A percentile compares a stretch with the other conserved stretches of the same genome.
Conservation (phyloP, 2,797 vertebrate species). For the Gallinago nigripennis region DNA sequence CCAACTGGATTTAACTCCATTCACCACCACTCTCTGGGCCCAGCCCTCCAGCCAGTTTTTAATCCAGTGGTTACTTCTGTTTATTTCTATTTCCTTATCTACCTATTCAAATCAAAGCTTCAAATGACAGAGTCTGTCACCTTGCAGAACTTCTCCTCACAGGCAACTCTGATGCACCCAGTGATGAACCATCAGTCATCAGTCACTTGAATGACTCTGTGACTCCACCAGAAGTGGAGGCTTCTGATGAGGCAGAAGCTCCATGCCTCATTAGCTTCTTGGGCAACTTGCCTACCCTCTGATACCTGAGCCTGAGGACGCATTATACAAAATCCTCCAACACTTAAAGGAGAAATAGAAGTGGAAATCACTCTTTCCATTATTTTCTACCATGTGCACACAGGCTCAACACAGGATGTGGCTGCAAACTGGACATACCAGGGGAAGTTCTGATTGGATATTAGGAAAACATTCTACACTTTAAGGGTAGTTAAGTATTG, state of each 20-base stretch:
- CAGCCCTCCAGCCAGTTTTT: no score
- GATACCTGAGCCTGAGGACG: not conserved
- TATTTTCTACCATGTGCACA: not conserved
- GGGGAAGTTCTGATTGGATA: no score
- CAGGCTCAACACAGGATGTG: not conserved
- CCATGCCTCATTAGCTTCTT: not conserved
- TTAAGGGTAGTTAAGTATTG: no score
- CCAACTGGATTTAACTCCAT: no score
- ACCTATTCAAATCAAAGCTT: not conserved
- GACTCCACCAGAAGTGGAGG: not conserved
- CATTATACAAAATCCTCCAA: not conserved
- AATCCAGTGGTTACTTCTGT: not conserved
- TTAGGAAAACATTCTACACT: no score
- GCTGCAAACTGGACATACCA: not conserved
- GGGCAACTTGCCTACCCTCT: not conserved
- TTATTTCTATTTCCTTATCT: not conserved
- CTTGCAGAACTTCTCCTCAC: not conserved
- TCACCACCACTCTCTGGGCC: no score
- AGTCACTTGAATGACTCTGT: not conserved
- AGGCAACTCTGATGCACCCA: not conserved
- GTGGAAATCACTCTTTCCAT: not conserved
- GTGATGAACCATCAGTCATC: rapidly evolving
- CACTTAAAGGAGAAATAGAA: not conserved
- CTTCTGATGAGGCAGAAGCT: not conserved
- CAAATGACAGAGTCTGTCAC: not conserved